phyloP scores from a whole-genome alignment of 2,888 invertebrate genomes.

The Crossocerus cetratus region DNA sequence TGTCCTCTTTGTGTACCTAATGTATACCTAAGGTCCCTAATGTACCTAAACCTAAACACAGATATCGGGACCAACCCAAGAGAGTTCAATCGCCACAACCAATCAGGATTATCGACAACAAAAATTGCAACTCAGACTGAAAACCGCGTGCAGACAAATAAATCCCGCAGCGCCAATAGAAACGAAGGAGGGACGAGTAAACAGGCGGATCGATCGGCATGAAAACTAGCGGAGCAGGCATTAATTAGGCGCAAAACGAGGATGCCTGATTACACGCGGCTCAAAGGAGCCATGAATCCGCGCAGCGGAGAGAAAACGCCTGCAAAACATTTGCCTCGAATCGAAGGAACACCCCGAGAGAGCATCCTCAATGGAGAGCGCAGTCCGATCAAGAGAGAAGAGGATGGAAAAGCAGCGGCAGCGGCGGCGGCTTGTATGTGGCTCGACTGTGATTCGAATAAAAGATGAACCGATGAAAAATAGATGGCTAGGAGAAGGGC shows the following conservation, averaged over 20 bases:
- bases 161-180: neutral
- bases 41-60: too few species aligned
- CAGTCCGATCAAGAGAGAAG: constrained; percentile 1
- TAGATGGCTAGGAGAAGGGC: neutral
- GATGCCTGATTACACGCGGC: constrained; percentile 30
- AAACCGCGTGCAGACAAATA: too few species aligned
- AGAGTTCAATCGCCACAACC: too few species aligned
- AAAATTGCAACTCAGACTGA: too few species aligned
- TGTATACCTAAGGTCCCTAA: too few species aligned
- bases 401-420: constrained; percentile 18
- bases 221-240: neutral
- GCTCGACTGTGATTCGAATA: constrained; percentile 34
- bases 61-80: too few species aligned
- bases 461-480: constrained; percentile 28
- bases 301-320: constrained; percentile 32
- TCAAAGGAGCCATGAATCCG: constrained; percentile 35
- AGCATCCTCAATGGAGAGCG: constrained; percentile 26
- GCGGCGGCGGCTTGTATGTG: constrained; percentile 24
- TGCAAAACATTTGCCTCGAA: constrained; percentile 38
- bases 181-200: neutral
- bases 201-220: neutral
- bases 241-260: constrained; percentile 31
- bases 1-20: too few species aligned
- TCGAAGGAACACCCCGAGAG: constrained; percentile 31
- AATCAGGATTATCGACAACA: too few species aligned